Base-by-base conservation (phyloP, 2,113 vertebrate species). In the Corythaixoides concolor region DNA sequence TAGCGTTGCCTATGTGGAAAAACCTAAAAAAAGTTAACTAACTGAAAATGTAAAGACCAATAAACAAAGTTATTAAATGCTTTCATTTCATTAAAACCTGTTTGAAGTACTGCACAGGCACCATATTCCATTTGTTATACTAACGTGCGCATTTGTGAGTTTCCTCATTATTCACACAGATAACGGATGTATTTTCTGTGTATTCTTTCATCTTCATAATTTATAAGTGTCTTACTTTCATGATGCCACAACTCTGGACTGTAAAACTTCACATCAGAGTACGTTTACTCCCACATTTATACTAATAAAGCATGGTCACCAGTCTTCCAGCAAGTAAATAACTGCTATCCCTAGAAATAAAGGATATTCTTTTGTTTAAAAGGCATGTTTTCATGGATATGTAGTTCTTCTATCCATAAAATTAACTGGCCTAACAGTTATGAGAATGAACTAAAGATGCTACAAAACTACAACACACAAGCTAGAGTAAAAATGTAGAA, bases 61-160 rank as follows among this genome's bases (percentile, higher is more conserved):
- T 15, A 53, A 56, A 74, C 6, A 7, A 63, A 79, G 26, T 23
- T 49, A 72, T 8, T 56, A 88, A 87, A 60, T 11, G 15, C 33
- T 56, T 39, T 64, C 20, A 47, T 49, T 52, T 72, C 1, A 18
- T 39, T 64, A 81, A 82, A 87, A 75, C 24, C 27, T 17, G 12
- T 32, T 0, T 52, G 18, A 87, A 63, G 32, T 49, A 66, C 55
- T 50, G 20, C 59, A 63, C 0, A 28, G 41, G 23, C 28, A 70
- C 47, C 0, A 0, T 4, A 14, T 16, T 64, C 32, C 30, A 43
- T 18, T 21, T 52, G 7, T 67, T 70, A 63, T 2, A 77, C 5
- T 33, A 45, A 17, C 2, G 8, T 23, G 32, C 4, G 7, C 50
- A 43, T 52, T 19, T 64, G 19, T 30, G 60, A 85, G 11, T n/a